Evolutionary conservation across 2,113 vertebrate species (phyloP).

Genomic region (human (Homo sapiens)): DNA sequence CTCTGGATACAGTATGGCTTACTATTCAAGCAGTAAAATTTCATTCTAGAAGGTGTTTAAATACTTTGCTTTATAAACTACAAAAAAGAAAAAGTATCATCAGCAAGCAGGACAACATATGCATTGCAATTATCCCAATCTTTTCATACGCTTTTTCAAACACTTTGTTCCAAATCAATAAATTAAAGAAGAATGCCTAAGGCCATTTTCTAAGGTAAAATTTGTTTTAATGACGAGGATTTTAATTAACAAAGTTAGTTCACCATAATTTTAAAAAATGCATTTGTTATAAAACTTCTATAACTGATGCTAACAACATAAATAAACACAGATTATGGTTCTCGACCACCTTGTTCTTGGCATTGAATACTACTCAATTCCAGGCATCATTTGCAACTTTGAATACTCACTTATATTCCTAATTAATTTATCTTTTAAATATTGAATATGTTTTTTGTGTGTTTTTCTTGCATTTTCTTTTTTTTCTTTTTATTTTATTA

Average conservation of each 20-base stretch:
- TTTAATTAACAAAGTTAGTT: slow-evolving; percentile 58
- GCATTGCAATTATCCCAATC: background rate
- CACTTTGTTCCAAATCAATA: slow-evolving; percentile 55
- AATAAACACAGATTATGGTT: background rate
- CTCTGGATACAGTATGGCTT: slow-evolving; percentile 45
- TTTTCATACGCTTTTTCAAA: slow-evolving; percentile 46
- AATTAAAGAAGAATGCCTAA: slow-evolving; percentile 29
- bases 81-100: background rate
- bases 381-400: background rate
- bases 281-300: slow-evolving; percentile 39
- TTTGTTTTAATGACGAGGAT: slow-evolving; percentile 5
- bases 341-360: background rate
- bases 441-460: background rate
- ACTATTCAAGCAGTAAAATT: slow-evolving; percentile 66
- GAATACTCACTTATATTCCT: background rate
- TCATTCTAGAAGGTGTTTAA: slow-evolving; percentile 62
- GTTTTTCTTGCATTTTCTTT: no score
- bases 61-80: slow-evolving; percentile 50
- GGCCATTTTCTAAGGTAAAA: slow-evolving; percentile 50
- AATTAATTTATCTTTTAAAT: slow-evolving; percentile 47
- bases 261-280: slow-evolving; percentile 35
- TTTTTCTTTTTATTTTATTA: no score
- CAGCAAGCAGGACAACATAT: background rate
- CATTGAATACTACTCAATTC: background rate
- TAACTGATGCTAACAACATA: slow-evolving; percentile 19